Percentiles rank a stretch among this genome's conserved stretches.
Conservation (phyloP, 2,888 invertebrate species). For the Drosophila aldrichi region DNA sequence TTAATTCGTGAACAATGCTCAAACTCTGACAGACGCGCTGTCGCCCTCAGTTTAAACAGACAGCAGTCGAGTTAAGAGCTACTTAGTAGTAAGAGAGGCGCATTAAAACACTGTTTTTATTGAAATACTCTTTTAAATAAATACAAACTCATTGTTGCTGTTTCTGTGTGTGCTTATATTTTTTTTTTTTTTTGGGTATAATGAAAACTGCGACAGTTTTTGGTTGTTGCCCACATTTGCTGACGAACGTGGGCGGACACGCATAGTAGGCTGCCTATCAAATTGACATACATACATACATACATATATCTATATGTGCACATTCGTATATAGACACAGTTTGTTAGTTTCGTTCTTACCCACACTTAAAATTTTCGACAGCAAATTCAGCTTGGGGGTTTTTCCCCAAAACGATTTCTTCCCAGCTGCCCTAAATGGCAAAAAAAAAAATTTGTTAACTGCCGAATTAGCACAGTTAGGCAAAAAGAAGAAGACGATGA, state of each 20-base stretch:
- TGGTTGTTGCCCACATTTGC: constrained; percentile 51
- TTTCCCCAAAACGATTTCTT: constrained; percentile 38
- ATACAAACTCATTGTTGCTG: not conserved
- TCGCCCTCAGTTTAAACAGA: constrained; percentile 57
- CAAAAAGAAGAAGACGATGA: constrained; percentile 18
- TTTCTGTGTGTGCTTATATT: not conserved
- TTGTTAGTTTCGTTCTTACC: constrained; percentile 35
- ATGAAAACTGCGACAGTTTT: constrained; percentile 57
- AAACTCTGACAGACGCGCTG: constrained; percentile 57
- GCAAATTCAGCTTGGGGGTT: constrained; percentile 52
- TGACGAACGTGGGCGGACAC: constrained; percentile 41
- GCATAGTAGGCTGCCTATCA: constrained; percentile 44
- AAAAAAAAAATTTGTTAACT: constrained; percentile 25
- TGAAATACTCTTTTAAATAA: constrained; percentile 33
- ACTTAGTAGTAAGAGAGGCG: constrained; percentile 19
- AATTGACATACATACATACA: constrained; percentile 1
- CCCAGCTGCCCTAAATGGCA: constrained; percentile 23
- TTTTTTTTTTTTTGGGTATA: constrained; percentile 43
- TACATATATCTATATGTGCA: not conserved
- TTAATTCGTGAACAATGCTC: constrained; percentile 24
- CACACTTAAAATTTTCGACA: constrained; percentile 34
- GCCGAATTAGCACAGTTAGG: constrained; percentile 29
- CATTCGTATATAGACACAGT: not conserved
- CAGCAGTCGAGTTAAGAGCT: constrained; percentile 38
- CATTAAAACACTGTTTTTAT: constrained; percentile 33